These are phyloP conservation scores for Meiosimyza decipiens DNA, from an alignment of 2,888 invertebrate genomes.

Conservation along the genomic window DNA sequence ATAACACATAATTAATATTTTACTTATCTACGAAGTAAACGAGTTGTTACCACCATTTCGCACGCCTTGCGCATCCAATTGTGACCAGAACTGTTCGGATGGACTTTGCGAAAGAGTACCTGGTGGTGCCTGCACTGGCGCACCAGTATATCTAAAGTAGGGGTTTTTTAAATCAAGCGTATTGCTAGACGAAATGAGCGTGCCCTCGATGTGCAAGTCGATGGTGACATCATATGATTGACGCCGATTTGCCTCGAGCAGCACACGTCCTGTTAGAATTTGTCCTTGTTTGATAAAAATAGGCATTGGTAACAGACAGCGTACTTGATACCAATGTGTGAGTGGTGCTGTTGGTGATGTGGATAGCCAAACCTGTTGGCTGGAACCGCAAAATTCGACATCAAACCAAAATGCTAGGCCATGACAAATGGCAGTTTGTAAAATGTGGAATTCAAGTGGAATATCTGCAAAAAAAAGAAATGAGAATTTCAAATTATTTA, in stretches of 20 bases:
- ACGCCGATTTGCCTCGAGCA: conserved; percentile 91
- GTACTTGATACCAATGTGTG: conserved; percentile 99
- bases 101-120: conserved; percentile 91
- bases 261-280: conserved; percentile 85
- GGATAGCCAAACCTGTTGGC: conserved; percentile 94
- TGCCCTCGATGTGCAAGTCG: conserved; percentile 90
- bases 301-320: conserved; percentile 93
- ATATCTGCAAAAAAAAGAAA: conserved; percentile 72
- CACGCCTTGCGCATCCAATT: conserved; percentile 78
- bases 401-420: conserved; percentile 99
- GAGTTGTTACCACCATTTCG: conserved; percentile 57
- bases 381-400: conserved; percentile 92
- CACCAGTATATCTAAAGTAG: conserved; percentile 96
- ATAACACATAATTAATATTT: conserved; percentile 18
- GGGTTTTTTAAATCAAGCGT: conserved; percentile 98
- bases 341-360: conserved; percentile 97
- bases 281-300: conserved; percentile 96
- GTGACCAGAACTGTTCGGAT: conserved; percentile 92
- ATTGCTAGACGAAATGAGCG: conserved; percentile 86
- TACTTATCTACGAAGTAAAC: conserved; percentile 23
- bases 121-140: conserved; percentile 91
- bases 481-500: background rate
- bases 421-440: conserved; percentile 94
- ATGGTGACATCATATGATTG: conserved; percentile 99
- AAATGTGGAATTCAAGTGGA: conserved; percentile 90